Percentiles rank a stretch among this genome's conserved stretches.
phyloP scores from a whole-genome alignment of 2,797 vertebrate genomes.

The Chloroceryle amazona region DNA sequence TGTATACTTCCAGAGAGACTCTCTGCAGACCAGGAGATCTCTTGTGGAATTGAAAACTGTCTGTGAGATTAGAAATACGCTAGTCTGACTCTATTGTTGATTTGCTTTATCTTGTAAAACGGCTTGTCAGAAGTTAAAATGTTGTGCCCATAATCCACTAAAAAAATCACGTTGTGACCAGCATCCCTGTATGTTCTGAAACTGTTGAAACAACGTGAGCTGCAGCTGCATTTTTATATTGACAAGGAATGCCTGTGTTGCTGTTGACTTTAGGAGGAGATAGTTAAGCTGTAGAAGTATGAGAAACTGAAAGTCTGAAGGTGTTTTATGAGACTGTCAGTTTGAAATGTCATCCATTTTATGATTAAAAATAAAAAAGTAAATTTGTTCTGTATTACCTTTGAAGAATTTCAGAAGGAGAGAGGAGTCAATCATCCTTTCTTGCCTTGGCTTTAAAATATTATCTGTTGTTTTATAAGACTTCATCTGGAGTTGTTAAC shows the following conservation, averaged over 20 bases:
- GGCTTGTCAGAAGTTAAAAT: neutral
- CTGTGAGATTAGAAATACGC: neutral
- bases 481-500: neutral
- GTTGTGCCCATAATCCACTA: neutral
- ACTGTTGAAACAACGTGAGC: neutral
- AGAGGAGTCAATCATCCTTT: fast-evolving
- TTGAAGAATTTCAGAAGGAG: neutral
- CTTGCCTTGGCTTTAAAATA: neutral
- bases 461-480: fast-evolving
- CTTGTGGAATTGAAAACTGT: neutral
- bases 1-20: fast-evolving
- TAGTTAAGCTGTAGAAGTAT: neutral
- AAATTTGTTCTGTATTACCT: neutral
- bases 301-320: neutral
- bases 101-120: neutral
- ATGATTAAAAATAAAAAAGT: neutral
- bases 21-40: neutral
- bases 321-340: neutral
- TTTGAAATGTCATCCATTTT: neutral
- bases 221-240: neutral
- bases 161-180: neutral
- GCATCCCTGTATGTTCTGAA: neutral
- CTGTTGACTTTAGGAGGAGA: neutral
- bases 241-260: neutral
- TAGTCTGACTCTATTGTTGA: neutral